Evolutionary conservation across 2,797 vertebrate genomes (phyloP).

Genomic region (Gadopsis marmoratus): DNA sequence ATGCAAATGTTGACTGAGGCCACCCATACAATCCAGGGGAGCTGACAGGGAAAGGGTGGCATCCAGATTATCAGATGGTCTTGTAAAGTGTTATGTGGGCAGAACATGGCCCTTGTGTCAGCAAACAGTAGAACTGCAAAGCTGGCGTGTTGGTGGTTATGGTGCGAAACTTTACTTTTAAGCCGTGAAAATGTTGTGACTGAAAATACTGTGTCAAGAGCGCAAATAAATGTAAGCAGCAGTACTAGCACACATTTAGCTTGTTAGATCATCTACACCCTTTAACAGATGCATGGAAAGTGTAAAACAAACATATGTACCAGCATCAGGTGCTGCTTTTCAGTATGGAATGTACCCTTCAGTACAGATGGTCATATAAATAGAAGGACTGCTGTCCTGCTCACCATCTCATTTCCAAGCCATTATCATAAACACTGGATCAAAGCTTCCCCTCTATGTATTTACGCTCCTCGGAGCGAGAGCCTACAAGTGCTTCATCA

Average conservation of each 20-base stretch:
- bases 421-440: constrained; percentile 73
- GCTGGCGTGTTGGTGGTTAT: neutral
- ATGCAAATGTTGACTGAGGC: constrained; percentile 63
- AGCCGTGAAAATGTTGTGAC: neutral
- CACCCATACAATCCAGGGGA: constrained; percentile 45
- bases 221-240: neutral
- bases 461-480: constrained; percentile 59
- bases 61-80: constrained; percentile 56
- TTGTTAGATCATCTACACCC: neutral
- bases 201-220: neutral
- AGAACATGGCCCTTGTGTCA: constrained; percentile 57
- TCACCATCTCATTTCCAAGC: constrained; percentile 47
- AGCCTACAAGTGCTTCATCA: constrained; percentile 77
- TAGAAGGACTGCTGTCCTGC: neutral
- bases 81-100: constrained; percentile 69
- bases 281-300: neutral
- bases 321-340: neutral
- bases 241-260: neutral
- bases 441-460: constrained; percentile 71
- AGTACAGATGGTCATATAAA: constrained; percentile 16
- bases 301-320: neutral
- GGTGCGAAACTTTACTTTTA: constrained; percentile 19
- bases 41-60: constrained; percentile 17
- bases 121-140: constrained; percentile 43
- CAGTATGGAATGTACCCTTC: constrained; percentile 7